Evolutionary conservation across 2,888 invertebrate species (phyloP).

Genomic region (Pandemis cinnamomeana): DNA sequence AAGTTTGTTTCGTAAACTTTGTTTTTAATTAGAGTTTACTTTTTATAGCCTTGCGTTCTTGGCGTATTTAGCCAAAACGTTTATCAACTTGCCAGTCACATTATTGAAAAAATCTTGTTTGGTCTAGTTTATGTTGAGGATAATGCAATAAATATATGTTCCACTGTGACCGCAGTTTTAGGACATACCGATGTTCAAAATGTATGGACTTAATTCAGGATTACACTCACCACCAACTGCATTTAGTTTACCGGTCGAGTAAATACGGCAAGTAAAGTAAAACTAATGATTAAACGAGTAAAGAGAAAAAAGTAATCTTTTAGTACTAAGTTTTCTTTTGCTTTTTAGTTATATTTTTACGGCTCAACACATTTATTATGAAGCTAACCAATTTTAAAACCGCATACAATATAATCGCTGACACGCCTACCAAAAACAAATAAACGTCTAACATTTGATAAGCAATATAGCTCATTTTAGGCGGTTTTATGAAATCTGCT

Average conservation of each 20-base stretch:
- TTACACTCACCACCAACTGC: not conserved
- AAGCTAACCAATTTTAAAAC: constrained; percentile 17
- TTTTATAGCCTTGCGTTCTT: no score
- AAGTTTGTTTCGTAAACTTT: no score
- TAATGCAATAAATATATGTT: constrained; percentile 18
- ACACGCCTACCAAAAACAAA: constrained; percentile 62
- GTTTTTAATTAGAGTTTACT: no score
- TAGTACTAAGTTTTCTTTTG: constrained; percentile 1
- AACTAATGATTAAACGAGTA: no score
- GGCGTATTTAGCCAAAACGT: no score
- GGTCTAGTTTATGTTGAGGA: constrained; percentile 25
- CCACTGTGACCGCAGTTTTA: constrained; percentile 2
- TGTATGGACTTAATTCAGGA: not conserved
- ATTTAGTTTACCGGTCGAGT: no score
- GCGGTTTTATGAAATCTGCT: constrained; percentile 47
- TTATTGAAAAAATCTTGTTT: no score
- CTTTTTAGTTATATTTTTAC: not conserved
- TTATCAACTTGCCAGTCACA: not conserved
- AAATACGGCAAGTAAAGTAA: no score
- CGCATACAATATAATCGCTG: constrained; percentile 28
- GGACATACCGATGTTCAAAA: not conserved
- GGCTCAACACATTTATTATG: not conserved
- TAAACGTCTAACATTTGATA: constrained; percentile 77
- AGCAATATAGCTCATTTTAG: constrained; percentile 67
- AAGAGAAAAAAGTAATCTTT: not conserved